Percentiles rank a stretch among this genome's conserved stretches.
phyloP scores from a whole-genome alignment of 2,113 vertebrate species.

The Alexandromys fortis region DNA sequence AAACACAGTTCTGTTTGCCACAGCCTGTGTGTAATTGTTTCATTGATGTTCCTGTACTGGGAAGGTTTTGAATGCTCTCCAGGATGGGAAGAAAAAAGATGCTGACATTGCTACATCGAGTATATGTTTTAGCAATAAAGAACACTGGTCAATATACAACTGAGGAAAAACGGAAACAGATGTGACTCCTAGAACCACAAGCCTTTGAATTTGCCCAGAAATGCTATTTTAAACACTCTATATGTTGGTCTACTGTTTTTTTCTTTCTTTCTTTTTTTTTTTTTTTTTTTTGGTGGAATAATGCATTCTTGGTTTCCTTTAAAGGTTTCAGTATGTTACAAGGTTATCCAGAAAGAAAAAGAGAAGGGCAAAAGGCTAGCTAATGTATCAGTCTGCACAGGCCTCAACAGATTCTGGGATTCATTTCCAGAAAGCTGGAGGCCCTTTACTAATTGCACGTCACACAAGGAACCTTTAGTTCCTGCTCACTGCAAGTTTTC shows the following conservation, averaged over 20 bases:
- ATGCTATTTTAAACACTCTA: slow-evolving; percentile 89
- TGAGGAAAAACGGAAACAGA: slow-evolving; percentile 90
- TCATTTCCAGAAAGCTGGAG: slow-evolving; percentile 46
- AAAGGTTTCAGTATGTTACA: slow-evolving; percentile 84
- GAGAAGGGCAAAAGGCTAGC: slow-evolving; percentile 24
- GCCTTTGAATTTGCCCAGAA: slow-evolving; percentile 87
- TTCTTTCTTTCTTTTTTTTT: slow-evolving; percentile 84
- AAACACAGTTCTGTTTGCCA: slow-evolving; percentile 74
- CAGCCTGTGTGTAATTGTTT: slow-evolving; percentile 76
- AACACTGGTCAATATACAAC: slow-evolving; percentile 91
- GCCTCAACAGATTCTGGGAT: slow-evolving; percentile 1
- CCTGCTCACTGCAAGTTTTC: slow-evolving; percentile 37
- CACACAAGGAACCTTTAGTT: slow-evolving; percentile 57
- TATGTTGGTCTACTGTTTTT: slow-evolving; percentile 87
- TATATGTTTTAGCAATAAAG: slow-evolving; percentile 89
- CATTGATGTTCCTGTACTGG: slow-evolving; percentile 83
- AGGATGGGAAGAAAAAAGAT: slow-evolving; percentile 80
- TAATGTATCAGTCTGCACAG: slow-evolving; percentile 63
- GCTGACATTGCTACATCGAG: slow-evolving; percentile 86
- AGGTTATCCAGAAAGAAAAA: slow-evolving; percentile 79
- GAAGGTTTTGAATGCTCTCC: slow-evolving; percentile 85
- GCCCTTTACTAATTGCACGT: slow-evolving; percentile 52
- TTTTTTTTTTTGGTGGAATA: slow-evolving; percentile 84
- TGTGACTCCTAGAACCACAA: slow-evolving; percentile 89
- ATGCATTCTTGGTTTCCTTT: slow-evolving; percentile 87